A percentile compares a stretch with the other conserved stretches of the same genome.
Conservation (phyloP, 2,797 vertebrate genomes). For the Aselliscus stoliczkanus region DNA sequence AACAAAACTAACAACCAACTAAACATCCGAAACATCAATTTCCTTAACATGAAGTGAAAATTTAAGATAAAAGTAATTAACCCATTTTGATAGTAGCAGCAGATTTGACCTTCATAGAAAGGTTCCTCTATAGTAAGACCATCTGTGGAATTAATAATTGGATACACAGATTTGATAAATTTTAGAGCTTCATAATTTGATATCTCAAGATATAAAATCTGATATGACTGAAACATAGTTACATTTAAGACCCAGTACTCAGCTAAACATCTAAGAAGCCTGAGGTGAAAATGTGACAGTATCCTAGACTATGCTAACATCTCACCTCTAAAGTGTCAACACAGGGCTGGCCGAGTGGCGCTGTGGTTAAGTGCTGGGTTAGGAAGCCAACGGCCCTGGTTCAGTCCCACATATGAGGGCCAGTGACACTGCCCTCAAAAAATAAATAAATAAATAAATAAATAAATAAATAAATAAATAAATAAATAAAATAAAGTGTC, state of each 20-base stretch:
- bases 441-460: too few species aligned
- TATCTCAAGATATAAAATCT: background rate
- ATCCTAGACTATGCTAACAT: background rate
- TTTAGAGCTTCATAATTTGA: background rate
- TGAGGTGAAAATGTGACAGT: background rate
- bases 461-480: too few species aligned
- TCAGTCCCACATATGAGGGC: too few species aligned
- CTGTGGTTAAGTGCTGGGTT: too few species aligned
- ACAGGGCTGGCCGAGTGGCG: too few species aligned
- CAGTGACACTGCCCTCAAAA: too few species aligned
- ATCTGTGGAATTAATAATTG: background rate
- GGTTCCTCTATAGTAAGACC: background rate
- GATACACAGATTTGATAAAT: background rate
- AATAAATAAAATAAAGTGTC: too few species aligned
- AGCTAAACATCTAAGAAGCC: background rate
- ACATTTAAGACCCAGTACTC: background rate
- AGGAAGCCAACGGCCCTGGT: too few species aligned
- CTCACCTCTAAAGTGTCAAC: background rate
- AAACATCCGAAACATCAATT: background rate
- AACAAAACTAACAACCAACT: background rate
- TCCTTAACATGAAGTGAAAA: background rate
- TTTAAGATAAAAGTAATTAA: background rate
- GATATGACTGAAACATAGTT: background rate
- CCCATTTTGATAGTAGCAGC: background rate
- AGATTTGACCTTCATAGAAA: background rate